These are phyloP conservation scores for Dugesia japonica DNA, from an alignment of 2,888 invertebrate species.

Conservation along the genomic window DNA sequence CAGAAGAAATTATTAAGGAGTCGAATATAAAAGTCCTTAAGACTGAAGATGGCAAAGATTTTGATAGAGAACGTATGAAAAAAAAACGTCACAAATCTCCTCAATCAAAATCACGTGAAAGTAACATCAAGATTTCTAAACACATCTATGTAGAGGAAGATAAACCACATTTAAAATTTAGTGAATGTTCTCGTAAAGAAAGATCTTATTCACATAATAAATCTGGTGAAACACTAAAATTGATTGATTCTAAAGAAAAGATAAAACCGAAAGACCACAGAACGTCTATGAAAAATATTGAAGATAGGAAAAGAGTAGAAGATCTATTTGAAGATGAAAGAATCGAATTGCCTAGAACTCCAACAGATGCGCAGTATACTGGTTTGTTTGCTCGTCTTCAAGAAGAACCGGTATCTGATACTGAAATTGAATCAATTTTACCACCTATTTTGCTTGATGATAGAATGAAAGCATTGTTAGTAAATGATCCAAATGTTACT, in stretches of 20 bases:
- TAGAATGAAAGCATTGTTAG: not conserved
- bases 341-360: not conserved
- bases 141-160: not conserved
- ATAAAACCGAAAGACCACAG: not conserved
- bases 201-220: not conserved
- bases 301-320: not conserved
- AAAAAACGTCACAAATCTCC: not conserved
- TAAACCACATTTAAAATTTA: not conserved
- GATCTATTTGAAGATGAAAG: slow-evolving; percentile 3
- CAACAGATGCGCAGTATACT: not conserved
- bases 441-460: slow-evolving; percentile 12
- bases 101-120: not conserved
- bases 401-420: slow-evolving; percentile 1
- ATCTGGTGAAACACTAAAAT: not conserved
- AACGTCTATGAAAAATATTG: not conserved
- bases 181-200: not conserved
- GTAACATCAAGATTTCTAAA: not conserved
- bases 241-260: not conserved
- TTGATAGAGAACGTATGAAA: not conserved
- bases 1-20: not conserved
- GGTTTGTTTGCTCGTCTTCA: not conserved
- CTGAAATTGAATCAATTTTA: not conserved
- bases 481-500: not conserved
- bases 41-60: not conserved
- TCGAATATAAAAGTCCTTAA: not conserved